Evolutionary conservation across 2,888 invertebrate species (phyloP).

Genomic region (Neoscelio sp.): DNA sequence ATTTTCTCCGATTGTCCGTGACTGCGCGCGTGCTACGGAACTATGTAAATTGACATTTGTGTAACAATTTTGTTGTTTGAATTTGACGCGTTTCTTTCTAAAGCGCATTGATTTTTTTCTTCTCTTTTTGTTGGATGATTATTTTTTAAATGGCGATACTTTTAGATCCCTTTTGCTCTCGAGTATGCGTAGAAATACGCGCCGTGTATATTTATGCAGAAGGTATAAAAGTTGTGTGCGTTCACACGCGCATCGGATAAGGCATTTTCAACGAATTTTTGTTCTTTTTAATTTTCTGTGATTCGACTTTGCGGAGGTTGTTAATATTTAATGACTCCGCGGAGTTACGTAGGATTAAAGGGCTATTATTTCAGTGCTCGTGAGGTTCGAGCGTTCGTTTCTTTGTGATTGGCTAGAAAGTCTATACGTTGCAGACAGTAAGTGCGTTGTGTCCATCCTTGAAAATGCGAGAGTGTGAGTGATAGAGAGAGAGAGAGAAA

Average conservation of each 20-base stretch:
- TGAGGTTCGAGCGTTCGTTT: constrained; percentile 12
- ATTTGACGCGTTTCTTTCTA: too few relatives aligned
- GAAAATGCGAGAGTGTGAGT: constrained; percentile 3
- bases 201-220: constrained; percentile 4
- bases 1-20: neutral
- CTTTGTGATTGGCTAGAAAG: constrained; percentile 40
- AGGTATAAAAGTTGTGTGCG: too few relatives aligned
- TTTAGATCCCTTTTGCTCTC: too few relatives aligned
- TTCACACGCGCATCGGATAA: constrained; percentile 14
- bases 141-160: too few relatives aligned
- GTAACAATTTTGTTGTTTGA: too few relatives aligned
- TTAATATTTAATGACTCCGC: constrained; percentile 61
- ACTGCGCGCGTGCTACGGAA: neutral
- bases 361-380: constrained; percentile 21
- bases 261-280: constrained; percentile 41
- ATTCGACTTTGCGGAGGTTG: constrained; percentile 67
- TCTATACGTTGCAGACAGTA: constrained; percentile 26
- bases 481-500: neutral
- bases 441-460: constrained; percentile 65
- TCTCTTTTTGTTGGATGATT: too few relatives aligned
- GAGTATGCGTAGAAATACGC: neutral
- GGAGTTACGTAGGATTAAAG: constrained; percentile 58
- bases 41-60: too few relatives aligned
- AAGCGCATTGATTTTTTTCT: neutral
- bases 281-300: constrained; percentile 71